Conservation (phyloP, 2,113 vertebrate species). For the Ammodytes dubius region DNA sequence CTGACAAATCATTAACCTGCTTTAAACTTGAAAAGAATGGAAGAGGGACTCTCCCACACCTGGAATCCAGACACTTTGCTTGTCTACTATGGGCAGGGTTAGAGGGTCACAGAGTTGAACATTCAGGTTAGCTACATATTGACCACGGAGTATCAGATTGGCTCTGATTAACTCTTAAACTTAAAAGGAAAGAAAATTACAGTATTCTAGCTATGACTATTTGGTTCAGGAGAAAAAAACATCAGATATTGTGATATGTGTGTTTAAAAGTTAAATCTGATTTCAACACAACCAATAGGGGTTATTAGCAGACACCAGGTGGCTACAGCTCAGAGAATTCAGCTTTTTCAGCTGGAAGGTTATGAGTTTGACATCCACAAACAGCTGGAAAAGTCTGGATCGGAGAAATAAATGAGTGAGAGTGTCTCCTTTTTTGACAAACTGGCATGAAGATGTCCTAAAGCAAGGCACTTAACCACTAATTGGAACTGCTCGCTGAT, state of each 20-base stretch:
- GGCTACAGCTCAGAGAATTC: slow-evolving; percentile 35
- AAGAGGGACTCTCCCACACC: slow-evolving; percentile 66
- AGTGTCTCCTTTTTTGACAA: slow-evolving; percentile 7
- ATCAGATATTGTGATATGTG: neutral
- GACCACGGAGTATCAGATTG: slow-evolving; percentile 28
- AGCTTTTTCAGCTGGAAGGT: slow-evolving; percentile 31
- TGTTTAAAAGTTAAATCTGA: neutral
- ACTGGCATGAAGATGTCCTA: slow-evolving; percentile 23
- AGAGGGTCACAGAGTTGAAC: slow-evolving; percentile 50
- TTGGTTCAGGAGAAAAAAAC: fast-evolving
- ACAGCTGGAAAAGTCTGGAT: slow-evolving; percentile 20
- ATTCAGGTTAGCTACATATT: slow-evolving; percentile 64
- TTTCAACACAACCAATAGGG: neutral
- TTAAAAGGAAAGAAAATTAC: neutral
- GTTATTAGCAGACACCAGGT: slow-evolving; percentile 25
- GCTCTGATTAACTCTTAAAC: neutral
- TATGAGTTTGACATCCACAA: neutral
- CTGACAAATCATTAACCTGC: slow-evolving; percentile 85
- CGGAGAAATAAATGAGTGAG: slow-evolving; percentile 4
- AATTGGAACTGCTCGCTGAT: neutral
- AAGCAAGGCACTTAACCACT: slow-evolving; percentile 1
- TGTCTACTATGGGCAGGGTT: slow-evolving; percentile 51
- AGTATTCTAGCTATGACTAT: neutral
- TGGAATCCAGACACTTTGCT: slow-evolving; percentile 72
- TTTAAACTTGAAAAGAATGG: slow-evolving; percentile 53